Evolutionary conservation across 2,888 invertebrate genomes (phyloP), one percentile per base, ranked within the genome.

Genomic region (Hymenopus coronatus): DNA sequence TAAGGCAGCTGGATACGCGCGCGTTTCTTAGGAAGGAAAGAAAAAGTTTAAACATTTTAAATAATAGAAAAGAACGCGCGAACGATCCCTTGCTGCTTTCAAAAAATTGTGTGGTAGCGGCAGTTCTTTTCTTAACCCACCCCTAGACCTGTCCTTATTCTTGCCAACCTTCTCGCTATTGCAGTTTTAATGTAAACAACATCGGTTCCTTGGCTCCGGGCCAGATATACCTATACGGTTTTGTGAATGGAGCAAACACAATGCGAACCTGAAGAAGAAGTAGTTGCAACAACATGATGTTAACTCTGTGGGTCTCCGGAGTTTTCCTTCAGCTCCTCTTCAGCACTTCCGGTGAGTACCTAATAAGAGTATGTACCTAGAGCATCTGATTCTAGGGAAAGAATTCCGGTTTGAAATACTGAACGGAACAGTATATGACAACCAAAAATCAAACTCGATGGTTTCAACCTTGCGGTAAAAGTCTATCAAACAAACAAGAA

Each of bases 321-420:
- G 81, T 87, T n/a, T 28, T 87, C 30, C 82, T 87, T 15, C 87
- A 87, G n/a, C 87, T 87, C 25, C 81, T 87, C 40, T 82, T 82
- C 9, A 82, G 82, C 30, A 28, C 87, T 82, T 82, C 87, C n/a
- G 87, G 87, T 87, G 82, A 87, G 87, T 87, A 40, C 40, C 40
- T 12, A 40, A 0, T 12, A 40, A 0, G 40, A 40, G 12, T 40
- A 1, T 40, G 6, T 0, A 40, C 40, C 40, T 12, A 40, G 12
- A 40, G 12, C 12, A 40, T 40, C 12, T 33, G 33, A 7, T 33
- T 4, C 33, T 33, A 2, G 3, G 8, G 33, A 33, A 3, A 33
- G 8, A 33, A 3, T 3, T 33, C 6, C 8, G 3, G 12, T 12
- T 40, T 40, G 12, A 40, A 40, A 40, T 40, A 12, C 1, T 40